Base-by-base conservation (phyloP, 2,888 invertebrate genomes). In the Cactoblastis cactorum region DNA sequence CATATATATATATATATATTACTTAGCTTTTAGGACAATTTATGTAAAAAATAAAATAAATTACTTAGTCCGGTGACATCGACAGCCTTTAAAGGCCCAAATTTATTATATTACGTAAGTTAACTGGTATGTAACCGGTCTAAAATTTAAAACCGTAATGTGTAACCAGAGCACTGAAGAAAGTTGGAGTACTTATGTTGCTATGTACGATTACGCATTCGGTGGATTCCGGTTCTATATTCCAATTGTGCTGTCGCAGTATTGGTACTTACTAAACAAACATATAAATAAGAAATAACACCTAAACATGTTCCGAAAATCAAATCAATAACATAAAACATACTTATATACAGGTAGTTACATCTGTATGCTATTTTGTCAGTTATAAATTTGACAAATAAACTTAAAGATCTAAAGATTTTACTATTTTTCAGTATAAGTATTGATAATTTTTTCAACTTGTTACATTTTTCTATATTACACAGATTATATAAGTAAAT, bases 51-150 rank as follows among this genome's bases (percentile, higher is more conserved):
- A 6, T 28, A 28, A 28, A 9, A 28, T 28, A 28, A 6, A 28
- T 28, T 28, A 28, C 28, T 28, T 28, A 28, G 8, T 1, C 8
- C 9, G 8, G 8, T 28, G 28, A 28, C 28, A 28, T 6, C 8
- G 8, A 9, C 48, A 18, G 41, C 35, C 41, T 53, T 53, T 52
- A 51, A 53, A 51, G 34, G 38, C 50, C 50, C 52, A 15, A 51
- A 49, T 49, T 41, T 35, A 43, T 49, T 48, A 18, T 12, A 47
- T 69, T 69, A 60, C 60, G 53, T 65, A 68, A 67, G 49, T 28
- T 43, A 49, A 53, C 58, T 53, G 55, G 50, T 46, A 52, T 47
- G 54, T 51, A 62, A 65, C 65, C 61, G 61, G 61, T 60, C 47
- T 51, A 55, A 53, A 57, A 46, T 50, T 11, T 24, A 22, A 39